phyloP scores from a whole-genome alignment of 37 sponge, comb jelly and placozoan species.

The Chondrilla cf. caribensis region DNA sequence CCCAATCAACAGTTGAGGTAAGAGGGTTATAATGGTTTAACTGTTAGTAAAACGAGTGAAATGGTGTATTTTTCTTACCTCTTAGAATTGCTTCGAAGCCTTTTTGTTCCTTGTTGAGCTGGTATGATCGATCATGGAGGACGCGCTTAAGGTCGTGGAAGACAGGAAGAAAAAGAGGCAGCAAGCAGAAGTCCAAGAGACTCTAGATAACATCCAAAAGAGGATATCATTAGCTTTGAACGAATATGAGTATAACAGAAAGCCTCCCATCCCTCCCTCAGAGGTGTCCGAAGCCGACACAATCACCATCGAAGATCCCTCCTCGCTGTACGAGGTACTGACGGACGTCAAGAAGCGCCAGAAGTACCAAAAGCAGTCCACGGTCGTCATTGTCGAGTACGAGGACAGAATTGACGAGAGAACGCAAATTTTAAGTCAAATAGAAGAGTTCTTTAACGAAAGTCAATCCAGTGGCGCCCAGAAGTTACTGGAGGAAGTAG shows the following conservation, averaged over 20 bases:
- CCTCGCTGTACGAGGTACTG: constrained; percentile 45
- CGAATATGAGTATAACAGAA: constrained; percentile 30
- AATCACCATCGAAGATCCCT: constrained; percentile 37
- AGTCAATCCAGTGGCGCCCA: constrained; percentile 23
- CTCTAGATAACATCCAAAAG: constrained; percentile 48
- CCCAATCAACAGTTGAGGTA: too few relatives aligned
- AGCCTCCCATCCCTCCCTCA: neutral
- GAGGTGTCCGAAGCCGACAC: constrained; percentile 14
- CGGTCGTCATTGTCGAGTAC: constrained; percentile 47
- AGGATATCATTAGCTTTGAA: constrained; percentile 30
- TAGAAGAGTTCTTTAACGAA: constrained; percentile 17
- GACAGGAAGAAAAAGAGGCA: constrained; percentile 34
- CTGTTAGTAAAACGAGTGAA: too few relatives aligned
- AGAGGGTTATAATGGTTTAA: too few relatives aligned
- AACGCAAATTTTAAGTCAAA: constrained; percentile 30
- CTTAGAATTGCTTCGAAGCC: too few relatives aligned
- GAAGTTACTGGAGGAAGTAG: constrained; percentile 26
- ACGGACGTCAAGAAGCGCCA: constrained; percentile 25
- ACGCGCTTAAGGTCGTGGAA: constrained; percentile 23
- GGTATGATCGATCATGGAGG: neutral
- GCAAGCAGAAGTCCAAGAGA: constrained; percentile 30
- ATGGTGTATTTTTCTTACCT: too few relatives aligned
- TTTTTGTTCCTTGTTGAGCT: too few relatives aligned
- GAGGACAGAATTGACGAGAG: constrained; percentile 47
- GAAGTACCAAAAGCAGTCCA: constrained; percentile 49